Evolutionary conservation across 2,888 invertebrate species (phyloP).

Genomic region (Tanytarsus gracilentus): DNA sequence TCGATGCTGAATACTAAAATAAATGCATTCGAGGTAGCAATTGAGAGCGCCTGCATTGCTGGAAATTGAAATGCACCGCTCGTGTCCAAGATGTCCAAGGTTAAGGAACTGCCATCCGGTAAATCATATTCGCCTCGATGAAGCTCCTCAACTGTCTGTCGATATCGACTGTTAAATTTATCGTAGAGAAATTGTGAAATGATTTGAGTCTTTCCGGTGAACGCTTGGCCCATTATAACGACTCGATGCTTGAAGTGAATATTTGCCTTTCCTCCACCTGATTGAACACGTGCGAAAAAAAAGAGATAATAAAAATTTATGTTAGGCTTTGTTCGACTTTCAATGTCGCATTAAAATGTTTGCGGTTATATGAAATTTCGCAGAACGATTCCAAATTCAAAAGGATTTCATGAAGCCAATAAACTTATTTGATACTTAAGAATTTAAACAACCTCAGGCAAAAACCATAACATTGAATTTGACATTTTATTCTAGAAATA

Average conservation of each 20-base stretch:
- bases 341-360: too few relatives aligned
- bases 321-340: too few relatives aligned
- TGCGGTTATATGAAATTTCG: too few relatives aligned
- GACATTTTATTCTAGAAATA: too few relatives aligned
- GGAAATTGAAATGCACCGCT: constrained; percentile 60
- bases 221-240: constrained; percentile 44
- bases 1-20: constrained; percentile 60
- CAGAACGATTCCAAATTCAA: too few relatives aligned
- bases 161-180: constrained; percentile 48
- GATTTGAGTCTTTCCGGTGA: constrained; percentile 54
- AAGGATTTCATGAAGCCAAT: background rate
- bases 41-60: constrained; percentile 63
- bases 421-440: background rate
- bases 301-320: too few relatives aligned
- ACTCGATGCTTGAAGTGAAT: constrained; percentile 37
- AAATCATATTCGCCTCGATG: constrained; percentile 46
- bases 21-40: constrained; percentile 65
- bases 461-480: too few relatives aligned
- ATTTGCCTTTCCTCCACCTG: background rate
- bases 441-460: too few relatives aligned
- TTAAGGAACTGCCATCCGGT: constrained; percentile 45
- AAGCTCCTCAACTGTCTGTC: constrained; percentile 55
- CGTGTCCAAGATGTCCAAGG: constrained; percentile 63
- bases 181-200: constrained; percentile 52
- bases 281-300: too few relatives aligned